A percentile compares a stretch with the other conserved stretches of the same genome.
phyloP scores from a whole-genome alignment of 2,113 vertebrate species.

The Cebus imitator region DNA sequence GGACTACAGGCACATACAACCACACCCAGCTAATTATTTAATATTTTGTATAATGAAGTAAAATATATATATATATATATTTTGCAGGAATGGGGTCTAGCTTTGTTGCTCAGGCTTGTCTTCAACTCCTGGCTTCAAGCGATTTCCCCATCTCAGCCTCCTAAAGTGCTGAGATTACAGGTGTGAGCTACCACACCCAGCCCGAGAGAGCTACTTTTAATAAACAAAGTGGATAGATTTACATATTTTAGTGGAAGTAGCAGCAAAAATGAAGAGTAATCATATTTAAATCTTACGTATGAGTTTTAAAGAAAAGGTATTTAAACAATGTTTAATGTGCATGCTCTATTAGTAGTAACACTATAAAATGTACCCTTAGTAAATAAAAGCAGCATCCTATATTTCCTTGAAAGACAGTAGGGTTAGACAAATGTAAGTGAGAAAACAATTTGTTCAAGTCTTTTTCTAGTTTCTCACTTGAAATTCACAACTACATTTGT shows the following conservation, averaged over 20 bases:
- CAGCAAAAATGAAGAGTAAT: not conserved
- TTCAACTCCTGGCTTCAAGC: no score
- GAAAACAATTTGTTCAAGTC: not conserved
- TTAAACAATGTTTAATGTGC: not conserved
- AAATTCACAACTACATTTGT: not conserved
- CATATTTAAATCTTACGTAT: not conserved
- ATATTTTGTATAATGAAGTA: no score
- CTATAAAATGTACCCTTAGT: conserved; percentile 65
- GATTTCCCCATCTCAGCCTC: no score
- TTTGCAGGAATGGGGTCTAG: no score
- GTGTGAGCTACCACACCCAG: no score
- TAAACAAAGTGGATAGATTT: not conserved
- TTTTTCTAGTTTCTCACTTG: not conserved
- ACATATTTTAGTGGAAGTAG: not conserved
- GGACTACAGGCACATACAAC: no score
- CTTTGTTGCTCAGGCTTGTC: no score
- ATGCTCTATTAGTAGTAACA: not conserved
- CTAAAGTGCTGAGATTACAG: no score
- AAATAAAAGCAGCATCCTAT: conserved; percentile 6
- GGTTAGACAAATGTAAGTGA: not conserved
- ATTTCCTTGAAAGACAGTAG: not conserved
- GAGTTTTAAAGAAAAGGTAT: not conserved
- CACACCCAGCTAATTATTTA: no score
- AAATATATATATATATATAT: no score
- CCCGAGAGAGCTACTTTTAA: not conserved